Evolutionary conservation across 2,888 invertebrate genomes (phyloP).

Genomic region (Arctia plantaginis): DNA sequence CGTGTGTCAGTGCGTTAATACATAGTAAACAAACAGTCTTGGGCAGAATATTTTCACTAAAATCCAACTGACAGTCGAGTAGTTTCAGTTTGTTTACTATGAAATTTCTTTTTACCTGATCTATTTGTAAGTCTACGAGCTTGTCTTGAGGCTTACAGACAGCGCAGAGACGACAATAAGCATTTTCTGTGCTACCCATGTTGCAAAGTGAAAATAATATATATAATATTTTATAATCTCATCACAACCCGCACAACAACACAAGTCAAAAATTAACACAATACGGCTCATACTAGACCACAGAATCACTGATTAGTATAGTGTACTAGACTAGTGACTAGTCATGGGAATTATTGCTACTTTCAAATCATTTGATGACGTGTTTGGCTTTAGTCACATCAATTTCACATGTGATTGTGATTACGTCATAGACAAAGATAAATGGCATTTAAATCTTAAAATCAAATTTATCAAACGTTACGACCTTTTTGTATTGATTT

Average conservation of each 20-base stretch:
- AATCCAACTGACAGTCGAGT: conserved; percentile 62
- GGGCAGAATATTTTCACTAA: conserved; percentile 58
- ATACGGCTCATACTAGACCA: too few relatives aligned
- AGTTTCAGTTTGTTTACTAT: conserved; percentile 61
- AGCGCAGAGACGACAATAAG: conserved; percentile 68
- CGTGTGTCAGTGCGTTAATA: conserved; percentile 60
- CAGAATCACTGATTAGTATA: too few relatives aligned
- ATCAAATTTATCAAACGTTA: too few relatives aligned
- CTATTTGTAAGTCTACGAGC: conserved; percentile 58
- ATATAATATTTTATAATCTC: neutral
- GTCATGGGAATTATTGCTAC: too few relatives aligned
- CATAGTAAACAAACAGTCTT: conserved; percentile 70
- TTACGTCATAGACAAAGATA: too few relatives aligned
- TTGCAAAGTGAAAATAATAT: conserved; percentile 51
- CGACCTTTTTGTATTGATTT: too few relatives aligned
- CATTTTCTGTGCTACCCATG: conserved; percentile 51
- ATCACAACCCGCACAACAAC: neutral
- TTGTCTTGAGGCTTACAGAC: conserved; percentile 61
- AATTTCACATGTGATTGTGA: too few relatives aligned
- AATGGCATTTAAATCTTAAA: too few relatives aligned
- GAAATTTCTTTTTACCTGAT: conserved; percentile 54
- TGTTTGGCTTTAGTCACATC: too few relatives aligned
- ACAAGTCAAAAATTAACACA: too few relatives aligned
- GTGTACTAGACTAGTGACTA: too few relatives aligned
- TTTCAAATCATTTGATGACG: too few relatives aligned